phyloP scores from a whole-genome alignment of 2,888 invertebrate genomes.

The Protonemura montana region DNA sequence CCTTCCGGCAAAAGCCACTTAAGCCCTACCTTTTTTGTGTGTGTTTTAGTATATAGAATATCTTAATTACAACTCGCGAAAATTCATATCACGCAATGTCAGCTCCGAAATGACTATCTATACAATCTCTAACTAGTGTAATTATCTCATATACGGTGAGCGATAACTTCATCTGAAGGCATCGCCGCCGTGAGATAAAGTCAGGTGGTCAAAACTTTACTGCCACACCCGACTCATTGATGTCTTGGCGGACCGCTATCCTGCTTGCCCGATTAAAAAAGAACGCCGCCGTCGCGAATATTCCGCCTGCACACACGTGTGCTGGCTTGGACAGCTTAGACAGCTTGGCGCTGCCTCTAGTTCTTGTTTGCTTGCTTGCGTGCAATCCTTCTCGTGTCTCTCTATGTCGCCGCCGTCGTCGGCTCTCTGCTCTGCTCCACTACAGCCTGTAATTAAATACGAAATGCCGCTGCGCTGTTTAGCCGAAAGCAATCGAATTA shows the following conservation, averaged over 20 bases:
- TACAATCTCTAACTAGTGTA: constrained; percentile 31
- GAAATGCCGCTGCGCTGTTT: constrained; percentile 24
- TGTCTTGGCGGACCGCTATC: constrained; percentile 22
- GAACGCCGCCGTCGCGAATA: background rate
- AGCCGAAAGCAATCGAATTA: constrained; percentile 35
- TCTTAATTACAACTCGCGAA: constrained; percentile 35
- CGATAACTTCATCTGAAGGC: constrained; percentile 31
- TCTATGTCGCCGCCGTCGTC: background rate
- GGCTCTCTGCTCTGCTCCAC: background rate
- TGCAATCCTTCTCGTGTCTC: background rate
- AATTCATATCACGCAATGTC: constrained; percentile 39
- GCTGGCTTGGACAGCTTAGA: constrained; percentile 27
- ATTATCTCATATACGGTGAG: constrained; percentile 9
- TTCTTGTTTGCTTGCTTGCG: background rate
- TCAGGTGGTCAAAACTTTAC: background rate
- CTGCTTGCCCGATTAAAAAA: constrained; percentile 21
- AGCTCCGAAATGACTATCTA: constrained; percentile 36
- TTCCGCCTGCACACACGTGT: background rate
- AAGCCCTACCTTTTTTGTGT: constrained; percentile 30
- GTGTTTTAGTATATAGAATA: constrained; percentile 15
- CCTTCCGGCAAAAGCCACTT: constrained; percentile 38
- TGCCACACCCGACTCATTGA: constrained; percentile 35
- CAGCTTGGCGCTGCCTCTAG: constrained; percentile 43
- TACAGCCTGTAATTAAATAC: constrained; percentile 39
- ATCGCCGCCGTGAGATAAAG: background rate